Conservation (phyloP, 1,140 invertebrate species). For the Heliconius hermathena region DNA sequence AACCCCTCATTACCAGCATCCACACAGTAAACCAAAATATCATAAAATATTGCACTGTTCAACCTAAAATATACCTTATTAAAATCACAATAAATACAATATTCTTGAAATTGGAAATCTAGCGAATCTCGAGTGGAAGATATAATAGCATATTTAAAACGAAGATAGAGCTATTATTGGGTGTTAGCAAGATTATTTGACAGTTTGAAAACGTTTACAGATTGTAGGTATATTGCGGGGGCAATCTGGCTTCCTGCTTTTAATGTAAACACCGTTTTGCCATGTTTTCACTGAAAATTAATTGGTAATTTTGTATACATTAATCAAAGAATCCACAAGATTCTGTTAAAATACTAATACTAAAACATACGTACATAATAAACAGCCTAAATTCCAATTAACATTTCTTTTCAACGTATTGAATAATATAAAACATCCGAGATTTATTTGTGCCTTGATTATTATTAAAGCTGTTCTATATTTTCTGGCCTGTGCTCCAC, state of each 20-base stretch:
- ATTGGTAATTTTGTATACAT: constrained; percentile 38
- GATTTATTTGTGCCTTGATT: background rate
- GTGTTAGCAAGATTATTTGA: constrained; percentile 79
- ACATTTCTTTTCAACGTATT: background rate
- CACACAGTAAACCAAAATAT: constrained; percentile 66
- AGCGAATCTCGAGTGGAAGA: constrained; percentile 57
- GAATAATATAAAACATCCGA: background rate
- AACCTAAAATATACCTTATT: constrained; percentile 52
- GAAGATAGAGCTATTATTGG: constrained; percentile 77
- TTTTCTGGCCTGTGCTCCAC: constrained; percentile 57
- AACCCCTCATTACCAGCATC: constrained; percentile 69
- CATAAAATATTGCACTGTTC: constrained; percentile 60
- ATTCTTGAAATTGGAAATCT: constrained; percentile 25
- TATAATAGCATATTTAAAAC: constrained; percentile 73
- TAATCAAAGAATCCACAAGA: background rate
- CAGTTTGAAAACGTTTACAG: constrained; percentile 81
- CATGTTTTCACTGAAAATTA: constrained; percentile 57
- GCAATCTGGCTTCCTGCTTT: constrained; percentile 79
- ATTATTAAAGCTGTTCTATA: background rate
- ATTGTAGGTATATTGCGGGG: constrained; percentile 72
- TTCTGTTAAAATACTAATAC: background rate
- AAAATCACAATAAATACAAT: constrained; percentile 8
- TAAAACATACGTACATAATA: constrained; percentile 2
- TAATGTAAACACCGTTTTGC: constrained; percentile 77
- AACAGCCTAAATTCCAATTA: background rate